Evolutionary conservation across 2,888 invertebrate species (phyloP).

Genomic region (Leptinotarsa haldemani): DNA sequence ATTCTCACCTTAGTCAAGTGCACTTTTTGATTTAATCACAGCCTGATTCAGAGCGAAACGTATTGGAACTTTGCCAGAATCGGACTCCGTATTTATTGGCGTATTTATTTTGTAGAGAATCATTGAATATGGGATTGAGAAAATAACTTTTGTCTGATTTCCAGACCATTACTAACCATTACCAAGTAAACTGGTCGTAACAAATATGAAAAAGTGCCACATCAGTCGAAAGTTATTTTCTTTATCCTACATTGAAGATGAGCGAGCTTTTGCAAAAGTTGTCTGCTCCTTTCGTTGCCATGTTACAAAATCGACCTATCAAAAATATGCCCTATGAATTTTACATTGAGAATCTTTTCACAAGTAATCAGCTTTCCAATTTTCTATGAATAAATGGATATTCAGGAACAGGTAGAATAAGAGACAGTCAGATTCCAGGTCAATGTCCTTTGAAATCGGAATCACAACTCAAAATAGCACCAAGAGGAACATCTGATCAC

Average conservation of each 20-base stretch:
- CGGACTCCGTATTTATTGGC: no score
- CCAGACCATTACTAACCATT: no score
- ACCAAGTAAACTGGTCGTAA: no score
- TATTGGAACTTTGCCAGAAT: no score
- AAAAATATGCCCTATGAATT: constrained; percentile 36
- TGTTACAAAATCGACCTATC: constrained; percentile 39
- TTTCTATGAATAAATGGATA: constrained; percentile 37
- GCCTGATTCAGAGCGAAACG: no score
- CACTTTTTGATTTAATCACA: no score
- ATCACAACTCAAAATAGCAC: neutral
- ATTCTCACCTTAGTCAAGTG: no score
- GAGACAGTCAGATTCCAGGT: constrained; percentile 47
- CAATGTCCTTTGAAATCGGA: constrained; percentile 22
- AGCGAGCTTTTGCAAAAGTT: constrained; percentile 35
- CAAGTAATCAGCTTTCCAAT: constrained; percentile 27
- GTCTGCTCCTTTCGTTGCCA: constrained; percentile 37
- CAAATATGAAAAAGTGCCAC: no score
- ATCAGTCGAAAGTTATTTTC: no score
- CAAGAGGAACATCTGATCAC: constrained; percentile 6
- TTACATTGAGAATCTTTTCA: constrained; percentile 44
- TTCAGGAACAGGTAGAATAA: constrained; percentile 47
- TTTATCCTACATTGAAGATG: constrained; percentile 17
- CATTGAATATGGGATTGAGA: no score
- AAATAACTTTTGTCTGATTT: no score
- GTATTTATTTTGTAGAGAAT: no score